phyloP scores from a whole-genome alignment of 2,113 vertebrate species.

The Hepsetus odoe region DNA sequence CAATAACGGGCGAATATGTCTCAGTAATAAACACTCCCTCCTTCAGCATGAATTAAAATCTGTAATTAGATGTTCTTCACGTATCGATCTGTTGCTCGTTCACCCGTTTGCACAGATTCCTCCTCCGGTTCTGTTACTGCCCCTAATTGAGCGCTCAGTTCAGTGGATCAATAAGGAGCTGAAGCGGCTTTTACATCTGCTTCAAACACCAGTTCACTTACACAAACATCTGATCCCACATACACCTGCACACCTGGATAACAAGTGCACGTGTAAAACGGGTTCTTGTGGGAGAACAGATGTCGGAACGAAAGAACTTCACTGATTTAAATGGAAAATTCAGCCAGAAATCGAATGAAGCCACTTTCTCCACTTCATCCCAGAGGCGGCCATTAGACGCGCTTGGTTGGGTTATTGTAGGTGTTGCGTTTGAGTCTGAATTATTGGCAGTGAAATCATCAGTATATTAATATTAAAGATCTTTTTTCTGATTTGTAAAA shows the following conservation, averaged over 20 bases:
- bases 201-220: conserved; percentile 5
- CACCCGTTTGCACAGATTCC: conserved; percentile 11
- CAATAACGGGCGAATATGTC: neutral
- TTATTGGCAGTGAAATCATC: too few species aligned
- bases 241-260: neutral
- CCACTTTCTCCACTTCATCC: too few species aligned
- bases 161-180: conserved; percentile 18
- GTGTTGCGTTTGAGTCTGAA: too few species aligned
- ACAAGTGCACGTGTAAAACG: neutral
- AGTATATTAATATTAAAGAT: too few species aligned
- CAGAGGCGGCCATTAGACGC: too few species aligned
- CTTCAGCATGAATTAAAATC: conserved; percentile 29
- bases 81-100: conserved; percentile 26
- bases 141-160: conserved; percentile 35
- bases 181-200: conserved; percentile 6
- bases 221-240: neutral
- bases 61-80: conserved; percentile 26
- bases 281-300: neutral
- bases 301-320: conserved; percentile 14
- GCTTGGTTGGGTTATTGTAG: too few species aligned
- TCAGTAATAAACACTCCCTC: conserved; percentile 17
- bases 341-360: too few species aligned
- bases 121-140: conserved; percentile 35
- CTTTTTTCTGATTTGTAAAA: too few species aligned
- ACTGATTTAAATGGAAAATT: neutral